Base-by-base conservation (phyloP, 2,797 vertebrate genomes). In the Glyptemys insculpta region DNA sequence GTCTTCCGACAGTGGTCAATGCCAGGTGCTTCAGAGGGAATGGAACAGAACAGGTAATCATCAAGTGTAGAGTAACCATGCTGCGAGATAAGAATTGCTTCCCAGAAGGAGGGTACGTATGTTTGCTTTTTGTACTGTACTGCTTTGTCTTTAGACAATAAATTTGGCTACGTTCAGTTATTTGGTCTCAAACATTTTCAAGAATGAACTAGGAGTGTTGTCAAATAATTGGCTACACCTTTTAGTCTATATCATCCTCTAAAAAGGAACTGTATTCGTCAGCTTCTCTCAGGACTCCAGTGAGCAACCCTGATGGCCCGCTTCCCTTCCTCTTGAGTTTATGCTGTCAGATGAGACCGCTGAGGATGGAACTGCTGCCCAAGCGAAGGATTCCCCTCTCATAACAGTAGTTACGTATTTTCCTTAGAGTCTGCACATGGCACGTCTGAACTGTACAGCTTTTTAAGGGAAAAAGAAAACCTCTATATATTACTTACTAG, bases 401-500 rank as follows among this genome's bases (percentile, higher is more conserved):
- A 5, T 18, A 31, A 78, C 44, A 47, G 74, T 14, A 49, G 14
- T 49, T 78, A 15, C 7, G 5, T 78, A 78, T 78, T 31, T 49
- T 78, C 41, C 44, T 27, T 78, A 47, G 25, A 78, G 6, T 29
- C 44, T 49, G 29, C 27, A 47, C 12, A 18, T 47, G 68, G 68
- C n/a, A 44, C 6, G 12, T 47, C 25, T 76, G 44, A 76, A 76
- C 74, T 18, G 6, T 49, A 31, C 25, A 16, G 18, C 5, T 29
- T 78, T 49, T 78, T 27, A 78, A 44, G 12, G 25, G 25, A 49
- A 29, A 78, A 76, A 18, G 31, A 41, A 68, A 68, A 68, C 34
- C 14, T 68, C 65, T n/a, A 6, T 37, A 37, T 11, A 57, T 8
- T 41, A 96, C 98, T 98, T 96, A 98, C 98, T 98, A 5, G 98